Conservation (phyloP, 2,113 vertebrate species). For the Laticauda colubrina region DNA sequence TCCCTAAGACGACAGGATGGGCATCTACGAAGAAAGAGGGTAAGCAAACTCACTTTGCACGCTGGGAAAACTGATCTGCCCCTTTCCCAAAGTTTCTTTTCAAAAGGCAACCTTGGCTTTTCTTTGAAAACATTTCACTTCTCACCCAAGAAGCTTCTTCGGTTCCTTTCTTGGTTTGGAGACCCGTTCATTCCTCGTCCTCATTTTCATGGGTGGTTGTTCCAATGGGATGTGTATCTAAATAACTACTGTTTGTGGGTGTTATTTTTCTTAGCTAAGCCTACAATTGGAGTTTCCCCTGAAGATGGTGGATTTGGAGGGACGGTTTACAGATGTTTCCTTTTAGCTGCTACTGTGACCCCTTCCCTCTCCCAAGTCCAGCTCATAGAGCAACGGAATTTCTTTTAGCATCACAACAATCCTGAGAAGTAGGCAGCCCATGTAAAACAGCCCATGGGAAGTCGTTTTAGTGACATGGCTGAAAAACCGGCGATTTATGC, state of each 20-base stretch:
- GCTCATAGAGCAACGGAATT: neutral
- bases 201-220: neutral
- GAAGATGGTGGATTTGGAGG: neutral
- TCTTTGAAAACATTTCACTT: neutral
- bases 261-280: neutral
- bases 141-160: too few species aligned
- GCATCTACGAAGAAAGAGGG: conserved; percentile 17
- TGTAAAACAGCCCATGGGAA: neutral
- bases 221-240: neutral
- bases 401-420: neutral
- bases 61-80: neutral
- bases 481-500: neutral
- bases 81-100: neutral
- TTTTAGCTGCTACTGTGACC: neutral
- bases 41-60: neutral
- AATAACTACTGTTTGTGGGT: neutral
- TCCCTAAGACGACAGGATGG: neutral
- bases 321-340: neutral
- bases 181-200: neutral
- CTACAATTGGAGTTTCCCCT: neutral
- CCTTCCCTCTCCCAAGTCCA: neutral
- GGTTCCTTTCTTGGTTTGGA: neutral
- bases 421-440: neutral
- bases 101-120: neutral
- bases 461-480: neutral